Evolutionary conservation across 1,140 invertebrate genomes (phyloP).

Genomic region (Augochlora pura): DNA sequence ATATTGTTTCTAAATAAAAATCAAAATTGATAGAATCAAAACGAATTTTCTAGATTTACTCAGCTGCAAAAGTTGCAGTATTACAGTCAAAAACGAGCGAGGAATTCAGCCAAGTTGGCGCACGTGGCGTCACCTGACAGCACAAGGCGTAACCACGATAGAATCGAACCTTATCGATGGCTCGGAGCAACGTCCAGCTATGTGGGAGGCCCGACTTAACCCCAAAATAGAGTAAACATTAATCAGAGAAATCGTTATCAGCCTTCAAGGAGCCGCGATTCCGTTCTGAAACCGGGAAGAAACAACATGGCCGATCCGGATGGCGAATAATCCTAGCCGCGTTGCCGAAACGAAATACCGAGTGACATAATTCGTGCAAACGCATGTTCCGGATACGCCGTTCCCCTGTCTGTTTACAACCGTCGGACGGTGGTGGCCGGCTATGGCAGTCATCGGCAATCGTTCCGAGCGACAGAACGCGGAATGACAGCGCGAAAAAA

Average conservation of each 20-base stretch:
- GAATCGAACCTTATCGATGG: constrained; percentile 34
- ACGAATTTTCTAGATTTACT: too few relatives aligned
- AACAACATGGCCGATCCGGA: background rate
- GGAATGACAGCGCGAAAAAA: constrained; percentile 24
- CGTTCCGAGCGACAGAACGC: too few relatives aligned
- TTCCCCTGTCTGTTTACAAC: constrained; percentile 9
- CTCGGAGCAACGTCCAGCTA: constrained; percentile 31
- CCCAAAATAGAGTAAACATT: constrained; percentile 52
- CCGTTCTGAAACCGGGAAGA: background rate
- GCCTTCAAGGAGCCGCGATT: too few relatives aligned
- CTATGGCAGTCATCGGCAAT: background rate
- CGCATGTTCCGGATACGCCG: constrained; percentile 47
- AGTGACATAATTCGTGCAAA: constrained; percentile 54
- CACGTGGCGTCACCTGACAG: constrained; percentile 36
- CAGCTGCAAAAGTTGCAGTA: too few relatives aligned
- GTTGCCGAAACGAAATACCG: constrained; percentile 5
- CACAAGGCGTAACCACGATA: constrained; percentile 5
- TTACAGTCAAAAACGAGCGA: accelerated
- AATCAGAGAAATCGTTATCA: background rate
- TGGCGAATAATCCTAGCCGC: background rate
- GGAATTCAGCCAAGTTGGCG: background rate
- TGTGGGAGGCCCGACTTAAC: constrained; percentile 51
- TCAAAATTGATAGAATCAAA: too few relatives aligned
- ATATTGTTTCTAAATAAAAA: too few relatives aligned
- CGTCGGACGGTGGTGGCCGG: background rate